Evolutionary conservation across 2,888 invertebrate genomes (phyloP).

Genomic region (Thyatira batis): DNA sequence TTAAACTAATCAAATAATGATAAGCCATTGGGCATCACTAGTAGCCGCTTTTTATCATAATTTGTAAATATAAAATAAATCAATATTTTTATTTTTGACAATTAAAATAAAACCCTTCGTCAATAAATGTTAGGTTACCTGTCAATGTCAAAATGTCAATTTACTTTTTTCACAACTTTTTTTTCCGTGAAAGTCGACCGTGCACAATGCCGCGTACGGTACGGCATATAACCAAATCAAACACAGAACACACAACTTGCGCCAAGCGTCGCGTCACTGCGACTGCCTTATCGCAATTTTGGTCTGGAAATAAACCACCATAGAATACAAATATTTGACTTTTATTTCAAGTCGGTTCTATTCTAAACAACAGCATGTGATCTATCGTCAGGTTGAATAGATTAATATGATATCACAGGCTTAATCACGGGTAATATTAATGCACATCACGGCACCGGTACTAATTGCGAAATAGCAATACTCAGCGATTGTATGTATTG

Average conservation of each 20-base stretch:
- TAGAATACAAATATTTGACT: constrained; percentile 33
- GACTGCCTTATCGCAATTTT: constrained; percentile 45
- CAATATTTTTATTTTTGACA: constrained; percentile 49
- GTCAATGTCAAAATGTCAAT: constrained; percentile 56
- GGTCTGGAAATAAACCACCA: constrained; percentile 47
- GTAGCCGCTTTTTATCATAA: constrained; percentile 3
- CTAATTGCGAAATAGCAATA: not conserved
- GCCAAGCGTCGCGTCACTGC: constrained; percentile 41
- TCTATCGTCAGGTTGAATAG: not conserved
- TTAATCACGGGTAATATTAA: not conserved
- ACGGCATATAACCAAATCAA: constrained; percentile 6
- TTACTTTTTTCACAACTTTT: constrained; percentile 37
- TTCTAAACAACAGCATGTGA: constrained; percentile 2
- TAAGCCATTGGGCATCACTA: constrained; percentile 19
- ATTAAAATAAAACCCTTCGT: constrained; percentile 17
- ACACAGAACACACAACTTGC: constrained; percentile 42
- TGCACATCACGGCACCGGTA: not conserved
- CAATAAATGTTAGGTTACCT: constrained; percentile 52
- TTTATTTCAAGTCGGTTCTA: constrained; percentile 20
- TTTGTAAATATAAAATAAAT: constrained; percentile 39
- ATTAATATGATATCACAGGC: too few relatives aligned
- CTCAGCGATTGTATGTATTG: constrained; percentile 2
- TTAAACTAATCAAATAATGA: constrained; percentile 17
- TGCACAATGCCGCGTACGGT: constrained; percentile 19
- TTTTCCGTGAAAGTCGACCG: constrained; percentile 21